Evolutionary conservation across 2,888 invertebrate genomes (phyloP).

Genomic region (Apoda limacodes): DNA sequence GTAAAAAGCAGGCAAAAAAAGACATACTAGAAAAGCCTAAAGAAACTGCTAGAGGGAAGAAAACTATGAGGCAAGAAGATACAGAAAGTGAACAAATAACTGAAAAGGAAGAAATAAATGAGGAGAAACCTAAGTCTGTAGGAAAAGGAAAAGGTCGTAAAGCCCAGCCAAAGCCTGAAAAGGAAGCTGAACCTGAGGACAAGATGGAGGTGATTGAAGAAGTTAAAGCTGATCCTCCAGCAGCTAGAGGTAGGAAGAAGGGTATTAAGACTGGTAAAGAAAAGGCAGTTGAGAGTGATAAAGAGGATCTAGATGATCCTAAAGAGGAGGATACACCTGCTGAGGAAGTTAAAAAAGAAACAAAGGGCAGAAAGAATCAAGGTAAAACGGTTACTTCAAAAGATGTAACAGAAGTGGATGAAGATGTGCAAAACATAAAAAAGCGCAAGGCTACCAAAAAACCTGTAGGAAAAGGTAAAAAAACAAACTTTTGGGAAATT

Average conservation of each 20-base stretch:
- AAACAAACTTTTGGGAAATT: too few species aligned
- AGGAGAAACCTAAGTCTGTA: slow-evolving; percentile 36
- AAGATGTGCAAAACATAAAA: slow-evolving; percentile 33
- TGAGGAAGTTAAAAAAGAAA: slow-evolving; percentile 30
- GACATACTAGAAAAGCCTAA: slow-evolving; percentile 26
- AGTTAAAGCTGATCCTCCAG: slow-evolving; percentile 32
- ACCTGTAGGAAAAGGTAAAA: slow-evolving; percentile 2
- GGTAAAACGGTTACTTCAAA: slow-evolving; percentile 42
- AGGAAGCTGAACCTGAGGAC: slow-evolving; percentile 30
- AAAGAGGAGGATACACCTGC: slow-evolving; percentile 30
- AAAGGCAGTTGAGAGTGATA: slow-evolving; percentile 28
- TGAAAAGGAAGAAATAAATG: slow-evolving; percentile 24
- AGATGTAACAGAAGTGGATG: slow-evolving; percentile 34
- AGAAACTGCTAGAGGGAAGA: slow-evolving; percentile 36
- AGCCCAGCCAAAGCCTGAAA: slow-evolving; percentile 31
- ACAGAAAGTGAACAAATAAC: slow-evolving; percentile 24
- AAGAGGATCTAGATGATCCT: slow-evolving; percentile 31
- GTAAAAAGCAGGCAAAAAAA: slow-evolving; percentile 43
- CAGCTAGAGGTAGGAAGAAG: slow-evolving; percentile 27
- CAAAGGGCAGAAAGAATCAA: slow-evolving; percentile 46
- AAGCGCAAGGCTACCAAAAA: slow-evolving; percentile 41
- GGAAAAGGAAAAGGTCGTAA: slow-evolving; percentile 44
- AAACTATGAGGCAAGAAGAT: slow-evolving; percentile 32
- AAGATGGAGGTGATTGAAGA: slow-evolving; percentile 31
- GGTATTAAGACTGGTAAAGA: slow-evolving; percentile 29